A percentile compares a stretch with the other conserved stretches of the same genome.
Conservation (phyloP, 2,888 invertebrate species). For the Ditula angustiorana region DNA sequence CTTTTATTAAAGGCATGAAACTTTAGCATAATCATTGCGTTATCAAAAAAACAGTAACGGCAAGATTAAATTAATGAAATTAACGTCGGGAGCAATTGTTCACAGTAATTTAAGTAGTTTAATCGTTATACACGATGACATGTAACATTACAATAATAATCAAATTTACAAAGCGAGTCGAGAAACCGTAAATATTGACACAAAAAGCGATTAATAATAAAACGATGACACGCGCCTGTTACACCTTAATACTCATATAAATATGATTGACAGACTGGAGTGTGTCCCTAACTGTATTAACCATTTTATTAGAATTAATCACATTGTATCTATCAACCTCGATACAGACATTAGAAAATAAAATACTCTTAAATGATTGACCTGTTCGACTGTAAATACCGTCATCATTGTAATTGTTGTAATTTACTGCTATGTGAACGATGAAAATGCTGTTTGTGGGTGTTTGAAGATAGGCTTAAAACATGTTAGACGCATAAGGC, state of each 20-base stretch:
- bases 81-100: slow-evolving; percentile 1
- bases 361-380: slow-evolving; percentile 7
- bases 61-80: not conserved
- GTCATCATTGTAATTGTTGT: slow-evolving; percentile 20
- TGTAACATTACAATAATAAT: slow-evolving; percentile 26
- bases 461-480: not conserved
- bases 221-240: slow-evolving; percentile 26
- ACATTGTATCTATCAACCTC: not conserved
- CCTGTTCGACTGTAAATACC: slow-evolving; percentile 8
- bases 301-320: slow-evolving; percentile 32
- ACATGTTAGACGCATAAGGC: not conserved
- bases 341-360: not conserved
- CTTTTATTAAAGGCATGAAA: slow-evolving; percentile 14
- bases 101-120: slow-evolving; percentile 1
- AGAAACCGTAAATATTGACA: slow-evolving; percentile 36
- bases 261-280: slow-evolving; percentile 14
- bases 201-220: slow-evolving; percentile 23
- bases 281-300: slow-evolving; percentile 33
- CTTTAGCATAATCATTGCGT: not conserved
- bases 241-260: slow-evolving; percentile 6
- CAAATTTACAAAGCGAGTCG: slow-evolving; percentile 12
- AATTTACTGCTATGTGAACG: slow-evolving; percentile 9
- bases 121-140: slow-evolving; percentile 30
- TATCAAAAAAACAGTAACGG: not conserved
- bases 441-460: not conserved